Evolutionary conservation across 92 coral and sea anemone genomes (phyloP), one percentile per base, ranked within the genome.

Genomic region (Zoanthus sociatus): DNA sequence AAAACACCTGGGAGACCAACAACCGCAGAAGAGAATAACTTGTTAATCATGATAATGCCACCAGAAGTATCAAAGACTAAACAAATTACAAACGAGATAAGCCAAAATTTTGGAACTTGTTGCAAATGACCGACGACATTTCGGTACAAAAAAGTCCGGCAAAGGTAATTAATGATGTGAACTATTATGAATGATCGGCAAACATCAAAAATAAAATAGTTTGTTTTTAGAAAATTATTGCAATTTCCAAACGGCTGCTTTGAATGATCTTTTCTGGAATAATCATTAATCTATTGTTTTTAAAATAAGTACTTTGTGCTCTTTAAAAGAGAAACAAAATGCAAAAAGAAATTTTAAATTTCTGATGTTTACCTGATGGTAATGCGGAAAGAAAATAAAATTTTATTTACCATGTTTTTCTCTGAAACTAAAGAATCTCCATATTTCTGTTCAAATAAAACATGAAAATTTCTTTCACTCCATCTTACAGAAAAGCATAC

Each of bases 1-100:
- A 8, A 26, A 15, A 50, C 14, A 77, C 21, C 54, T 63, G 33
- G 47, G 45, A 51, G 67, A 31, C 48, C 5, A 1, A 10, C 58
- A 77, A 37, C 67, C 11, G 82, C 81, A 66, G 16, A 66, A 77
- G 16, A 9, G 54, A 48, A 37, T 77, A 53, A 77, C 82, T 51
- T 13, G 10, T 20, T 21, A 53, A 26, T 12, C 66, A 30, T 54
- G 20, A 54, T 13, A 54, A 20, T 51, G 54, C 54, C 47, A 77
- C 54, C 7, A 76, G 56, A 26, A 51, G 9, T 20, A 31, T 50
- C 18, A n/a, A 4, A 77, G 82, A 10, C 82, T 54, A 53, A 77
- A 77, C 82, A 53, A 17, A 31, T 66, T 45, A 12, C 30, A 9
- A 69, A 69, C 12, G n/a, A 45, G 82, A 51, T 17, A 20, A 48